Conservation (phyloP, 2,888 invertebrate genomes). For the Drosophila aldrichi region DNA sequence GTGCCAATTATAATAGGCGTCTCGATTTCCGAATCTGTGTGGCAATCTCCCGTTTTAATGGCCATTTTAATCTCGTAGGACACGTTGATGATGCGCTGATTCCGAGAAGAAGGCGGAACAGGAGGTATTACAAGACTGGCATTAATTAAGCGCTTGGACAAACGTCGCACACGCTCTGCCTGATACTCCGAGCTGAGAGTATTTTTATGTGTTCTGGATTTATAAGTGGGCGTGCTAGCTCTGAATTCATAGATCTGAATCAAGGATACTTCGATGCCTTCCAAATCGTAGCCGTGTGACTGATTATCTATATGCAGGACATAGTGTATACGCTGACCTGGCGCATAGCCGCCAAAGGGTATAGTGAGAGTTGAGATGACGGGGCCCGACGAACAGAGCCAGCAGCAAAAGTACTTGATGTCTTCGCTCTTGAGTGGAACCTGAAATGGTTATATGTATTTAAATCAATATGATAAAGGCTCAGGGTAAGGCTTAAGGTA, state of each 20-base stretch:
- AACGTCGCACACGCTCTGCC: slow-evolving; percentile 52
- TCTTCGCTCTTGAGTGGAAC: slow-evolving; percentile 52
- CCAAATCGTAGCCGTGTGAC: slow-evolving; percentile 85
- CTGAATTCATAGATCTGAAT: slow-evolving; percentile 55
- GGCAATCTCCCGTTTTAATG: slow-evolving; percentile 51
- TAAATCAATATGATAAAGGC: not conserved
- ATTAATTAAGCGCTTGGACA: slow-evolving; percentile 56
- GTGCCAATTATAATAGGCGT: slow-evolving; percentile 72
- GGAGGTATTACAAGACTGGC: slow-evolving; percentile 61
- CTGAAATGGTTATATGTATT: slow-evolving; percentile 26
- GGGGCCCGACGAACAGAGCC: slow-evolving; percentile 68
- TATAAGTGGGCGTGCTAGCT: slow-evolving; percentile 51
- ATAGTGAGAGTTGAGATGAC: slow-evolving; percentile 77
- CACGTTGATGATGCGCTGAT: slow-evolving; percentile 52
- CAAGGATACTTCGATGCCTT: slow-evolving; percentile 54
- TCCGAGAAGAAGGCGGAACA: slow-evolving; percentile 63
- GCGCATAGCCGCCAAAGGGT: slow-evolving; percentile 90
- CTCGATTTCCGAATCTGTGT: slow-evolving; percentile 46
- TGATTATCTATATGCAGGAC: slow-evolving; percentile 89
- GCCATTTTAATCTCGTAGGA: slow-evolving; percentile 50
- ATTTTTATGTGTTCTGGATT: slow-evolving; percentile 33
- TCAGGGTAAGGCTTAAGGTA: not conserved
- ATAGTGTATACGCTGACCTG: slow-evolving; percentile 89
- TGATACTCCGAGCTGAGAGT: slow-evolving; percentile 36
- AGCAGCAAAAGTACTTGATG: slow-evolving; percentile 68